Percentiles rank a stretch among this genome's conserved stretches.
Conservation (phyloP, 2,888 invertebrate genomes). For the Horisme vitalbata region DNA sequence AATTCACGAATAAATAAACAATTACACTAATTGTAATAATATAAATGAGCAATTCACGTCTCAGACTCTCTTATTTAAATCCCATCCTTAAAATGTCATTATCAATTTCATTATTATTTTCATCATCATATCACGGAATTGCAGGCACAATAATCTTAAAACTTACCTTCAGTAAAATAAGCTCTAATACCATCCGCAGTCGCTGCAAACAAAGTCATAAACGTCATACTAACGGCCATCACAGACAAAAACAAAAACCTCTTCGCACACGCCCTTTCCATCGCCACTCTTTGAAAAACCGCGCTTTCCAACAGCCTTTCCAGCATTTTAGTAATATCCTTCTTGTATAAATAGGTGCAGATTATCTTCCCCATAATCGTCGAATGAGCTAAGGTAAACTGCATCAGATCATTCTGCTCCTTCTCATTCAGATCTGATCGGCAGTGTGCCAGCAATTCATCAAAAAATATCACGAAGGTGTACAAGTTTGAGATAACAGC, state of each 20-base stretch:
- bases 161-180: slow-evolving; percentile 49
- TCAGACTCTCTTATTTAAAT: too few relatives aligned
- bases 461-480: slow-evolving; percentile 36
- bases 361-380: slow-evolving; percentile 46
- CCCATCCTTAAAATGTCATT: too few relatives aligned
- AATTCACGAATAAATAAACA: too few relatives aligned
- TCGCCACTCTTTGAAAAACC: slow-evolving; percentile 31
- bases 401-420: slow-evolving; percentile 50
- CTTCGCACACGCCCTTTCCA: slow-evolving; percentile 47
- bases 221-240: slow-evolving; percentile 30
- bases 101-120: too few relatives aligned
- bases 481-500: slow-evolving; percentile 42
- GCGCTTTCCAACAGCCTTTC: slow-evolving; percentile 50
- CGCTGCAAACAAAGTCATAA: slow-evolving; percentile 36
- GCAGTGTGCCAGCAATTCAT: slow-evolving; percentile 44
- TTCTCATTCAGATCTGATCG: slow-evolving; percentile 46
- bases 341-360: slow-evolving; percentile 42
- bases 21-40: too few relatives aligned
- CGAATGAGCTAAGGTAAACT: slow-evolving; percentile 49
- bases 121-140: too few relatives aligned
- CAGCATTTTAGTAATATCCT: slow-evolving; percentile 42
- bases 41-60: too few relatives aligned
- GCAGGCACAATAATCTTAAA: too few relatives aligned
- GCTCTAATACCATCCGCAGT: slow-evolving; percentile 41
- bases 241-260: slow-evolving; percentile 37